A percentile compares a stretch with the other conserved stretches of the same genome.
Conservation (phyloP, 2,797 vertebrate species). For the Silurus lanzhouensis region DNA sequence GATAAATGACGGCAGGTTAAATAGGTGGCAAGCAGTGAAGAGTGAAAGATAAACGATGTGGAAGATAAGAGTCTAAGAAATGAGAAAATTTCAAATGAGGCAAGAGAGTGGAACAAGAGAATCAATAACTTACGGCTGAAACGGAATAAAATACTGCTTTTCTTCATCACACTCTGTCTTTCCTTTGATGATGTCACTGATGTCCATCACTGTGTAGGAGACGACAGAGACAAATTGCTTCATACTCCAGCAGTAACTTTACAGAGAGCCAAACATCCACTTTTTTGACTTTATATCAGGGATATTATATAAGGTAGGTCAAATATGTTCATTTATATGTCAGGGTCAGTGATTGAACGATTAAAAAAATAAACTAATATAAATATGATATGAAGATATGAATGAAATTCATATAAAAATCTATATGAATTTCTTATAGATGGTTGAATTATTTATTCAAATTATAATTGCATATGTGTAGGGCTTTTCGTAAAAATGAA, state of each 20-base stretch:
- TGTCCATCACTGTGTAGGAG: slow-evolving; percentile 90
- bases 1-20: slow-evolving; percentile 10
- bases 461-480: neutral
- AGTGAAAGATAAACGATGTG: slow-evolving; percentile 16
- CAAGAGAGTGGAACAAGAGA: neutral
- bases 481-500: neutral
- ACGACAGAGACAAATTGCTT: slow-evolving; percentile 48
- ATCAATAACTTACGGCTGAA: slow-evolving; percentile 85
- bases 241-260: neutral
- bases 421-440: neutral
- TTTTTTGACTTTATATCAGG: neutral
- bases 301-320: neutral
- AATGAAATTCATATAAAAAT: neutral
- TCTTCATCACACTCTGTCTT: slow-evolving; percentile 94
- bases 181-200: slow-evolving; percentile 95
- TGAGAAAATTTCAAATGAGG: neutral
- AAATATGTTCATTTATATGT: neutral
- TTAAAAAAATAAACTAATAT: neutral
- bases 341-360: neutral
- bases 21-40: slow-evolving; percentile 2
- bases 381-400: neutral
- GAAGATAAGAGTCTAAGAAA: slow-evolving; percentile 13
- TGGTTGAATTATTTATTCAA: neutral
- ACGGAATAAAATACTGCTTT: slow-evolving; percentile 97
- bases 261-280: neutral